Evolutionary conservation across 1,140 invertebrate genomes (phyloP), one percentile per base, ranked within the genome.

Genomic region (Danaus plexippus): DNA sequence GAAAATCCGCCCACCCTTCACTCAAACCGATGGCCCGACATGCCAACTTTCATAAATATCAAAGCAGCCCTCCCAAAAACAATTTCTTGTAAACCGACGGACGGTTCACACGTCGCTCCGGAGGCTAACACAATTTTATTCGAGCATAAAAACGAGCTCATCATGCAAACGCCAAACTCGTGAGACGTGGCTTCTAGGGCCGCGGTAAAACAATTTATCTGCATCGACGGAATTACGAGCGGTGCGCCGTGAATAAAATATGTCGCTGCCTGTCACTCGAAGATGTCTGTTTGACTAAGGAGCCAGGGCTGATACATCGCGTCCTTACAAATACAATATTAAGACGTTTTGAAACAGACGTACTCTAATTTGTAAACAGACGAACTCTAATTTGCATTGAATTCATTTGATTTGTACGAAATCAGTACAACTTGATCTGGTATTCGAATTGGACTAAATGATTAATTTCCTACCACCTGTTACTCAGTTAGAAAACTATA

Each of bases 151-250:
- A 84, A 84, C 71, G 83, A 78, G 77, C 74, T 86, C 83, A 86
- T 84, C 82, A 86, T 82, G 79, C 80, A 84, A 82, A 84, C 80
- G 79, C 76, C 80, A 76, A 76, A 80, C 76, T 73, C 73, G 67
- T 72, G 71, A 75, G 76, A 80, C 79, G 83, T 78, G 80, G 77
- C 73, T 73, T 68, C 67, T 73, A 71, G 73, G 64, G 67, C 73
- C 80, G 80, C 80, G 82, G 73, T 85, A 83, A 85, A 86, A 86
- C 80, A 86, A 86, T 86, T 86, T 85, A 86, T 86, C 80, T 86
- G 80, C 81, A 79, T 85, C 81, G 83, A 83, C 81, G 78, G 83
- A 66, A 78, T 83, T 83, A 79, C 80, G 82, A 70, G 77, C 80
- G 72, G 59, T 70, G 80, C 72, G 75, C 66, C 57, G 61, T 86